Evolutionary conservation across 2,113 vertebrate species (phyloP).

Genomic region (Antechinus flavipes): DNA sequence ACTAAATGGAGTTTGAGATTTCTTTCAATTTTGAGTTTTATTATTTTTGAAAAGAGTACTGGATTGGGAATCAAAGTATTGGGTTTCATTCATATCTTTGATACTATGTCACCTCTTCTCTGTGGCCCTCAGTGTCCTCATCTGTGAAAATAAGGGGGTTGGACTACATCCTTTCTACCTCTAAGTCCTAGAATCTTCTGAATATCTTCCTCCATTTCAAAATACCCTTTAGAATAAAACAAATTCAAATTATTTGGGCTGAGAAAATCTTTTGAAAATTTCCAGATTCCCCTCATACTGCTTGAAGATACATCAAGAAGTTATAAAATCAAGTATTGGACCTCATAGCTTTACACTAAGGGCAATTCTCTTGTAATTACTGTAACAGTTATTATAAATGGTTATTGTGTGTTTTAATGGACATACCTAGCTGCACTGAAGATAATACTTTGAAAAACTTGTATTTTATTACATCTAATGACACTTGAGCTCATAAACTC

Average conservation of each 20-base stretch:
- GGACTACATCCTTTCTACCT: not conserved
- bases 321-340: not conserved
- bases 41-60: not conserved
- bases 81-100: not conserved
- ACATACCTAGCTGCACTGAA: not conserved
- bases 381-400: not conserved
- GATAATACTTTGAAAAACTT: not conserved
- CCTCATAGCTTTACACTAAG: not conserved
- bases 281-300: not conserved
- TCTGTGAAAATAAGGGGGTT: not conserved
- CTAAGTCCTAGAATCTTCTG: not conserved
- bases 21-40: not conserved
- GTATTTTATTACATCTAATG: not conserved
- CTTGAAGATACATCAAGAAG: not conserved
- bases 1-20: not conserved
- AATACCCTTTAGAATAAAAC: not conserved
- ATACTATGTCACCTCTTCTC: not conserved
- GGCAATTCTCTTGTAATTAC: not conserved
- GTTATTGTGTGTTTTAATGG: not conserved
- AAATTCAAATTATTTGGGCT: fast-evolving
- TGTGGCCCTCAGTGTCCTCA: not conserved
- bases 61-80: not conserved
- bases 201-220: not conserved
- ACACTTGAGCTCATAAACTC: not conserved
- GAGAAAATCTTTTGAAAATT: fast-evolving